Evolutionary conservation across 2,888 invertebrate species (phyloP), one percentile per base, ranked within the genome.

Genomic region (Cepaea hortensis): DNA sequence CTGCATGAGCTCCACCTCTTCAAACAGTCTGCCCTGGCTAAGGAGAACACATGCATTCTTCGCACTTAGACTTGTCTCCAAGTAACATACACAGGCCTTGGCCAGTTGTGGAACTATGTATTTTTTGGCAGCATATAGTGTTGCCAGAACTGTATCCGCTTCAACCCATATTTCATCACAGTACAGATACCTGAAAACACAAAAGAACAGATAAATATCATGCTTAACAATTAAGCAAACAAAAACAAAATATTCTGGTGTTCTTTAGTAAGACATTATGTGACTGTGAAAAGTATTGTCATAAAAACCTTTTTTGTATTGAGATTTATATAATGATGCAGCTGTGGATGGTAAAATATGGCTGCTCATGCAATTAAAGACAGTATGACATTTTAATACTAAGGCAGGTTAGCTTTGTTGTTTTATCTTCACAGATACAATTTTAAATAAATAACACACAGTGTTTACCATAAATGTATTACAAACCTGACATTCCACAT

Each of bases 1-100:
- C 95, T 98, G 97, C 98, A 98, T 98, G 91, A 99, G 96, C 94
- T 98, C 98, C 87, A 98, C 97, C 95, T 99, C 98, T 95, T 99
- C 98, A 95, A 98, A 98, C 87, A 99, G 96, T 91, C 98, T 96
- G 90, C 98, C 98, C 95, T 99, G 98, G 95, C 98, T 98, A 92
- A 99, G 96, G 91, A 99, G 96, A 91, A 99, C 96, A 95, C 98
- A 98, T 90, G 98, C 98, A 95, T 99, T 99, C 95, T 97, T 97
- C 91, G 98, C 98, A 91, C 98, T 98, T 90, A 99, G 96, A 95
- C 98, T 98, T 91, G 98, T 98, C 95, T 98, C 98, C 94, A 99
- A 96, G 95, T 97, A 99, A 95, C 97, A 97, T 90, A 99, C 98
- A 95, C 98, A 99, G 72, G 98, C 97, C 90, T 97, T 96, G 81